These are phyloP conservation scores for Pterostichus niger DNA, from an alignment of 2,888 invertebrate genomes.

Conservation along the genomic window DNA sequence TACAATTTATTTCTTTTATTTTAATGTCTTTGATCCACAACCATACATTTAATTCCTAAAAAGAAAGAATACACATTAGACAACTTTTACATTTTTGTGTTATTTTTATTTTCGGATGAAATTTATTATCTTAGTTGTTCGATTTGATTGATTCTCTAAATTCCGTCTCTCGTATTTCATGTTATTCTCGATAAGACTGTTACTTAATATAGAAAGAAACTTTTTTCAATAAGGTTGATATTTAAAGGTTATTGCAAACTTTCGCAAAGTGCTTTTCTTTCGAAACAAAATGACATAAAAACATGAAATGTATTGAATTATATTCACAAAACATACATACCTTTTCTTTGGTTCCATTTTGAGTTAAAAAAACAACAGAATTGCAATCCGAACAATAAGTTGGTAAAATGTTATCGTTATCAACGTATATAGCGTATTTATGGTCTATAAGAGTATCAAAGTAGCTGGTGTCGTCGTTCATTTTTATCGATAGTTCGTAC, in stretches of 20 bases:
- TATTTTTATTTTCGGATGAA: neutral
- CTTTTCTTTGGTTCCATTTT: constrained; percentile 43
- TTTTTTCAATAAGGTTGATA: constrained; percentile 34
- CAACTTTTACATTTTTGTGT: neutral
- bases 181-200: constrained; percentile 34
- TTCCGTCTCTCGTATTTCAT: constrained; percentile 3
- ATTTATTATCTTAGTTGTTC: constrained; percentile 11
- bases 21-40: constrained; percentile 49
- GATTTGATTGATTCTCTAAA: constrained; percentile 16
- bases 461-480: constrained; percentile 62
- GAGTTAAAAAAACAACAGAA: constrained; percentile 43
- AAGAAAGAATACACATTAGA: neutral
- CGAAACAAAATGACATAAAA: constrained; percentile 37
- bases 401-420: constrained; percentile 48
- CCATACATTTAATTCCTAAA: constrained; percentile 54
- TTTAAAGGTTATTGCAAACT: constrained; percentile 33
- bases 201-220: constrained; percentile 31
- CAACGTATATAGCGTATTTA: constrained; percentile 53
- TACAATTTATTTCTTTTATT: constrained; percentile 50
- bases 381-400: constrained; percentile 47
- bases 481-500: constrained; percentile 54
- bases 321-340: constrained; percentile 41
- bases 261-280: constrained; percentile 38
- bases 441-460: constrained; percentile 59
- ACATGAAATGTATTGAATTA: constrained; percentile 37